phyloP scores from a whole-genome alignment of 2,797 vertebrate genomes.

The Pyrocephalus nanus region DNA sequence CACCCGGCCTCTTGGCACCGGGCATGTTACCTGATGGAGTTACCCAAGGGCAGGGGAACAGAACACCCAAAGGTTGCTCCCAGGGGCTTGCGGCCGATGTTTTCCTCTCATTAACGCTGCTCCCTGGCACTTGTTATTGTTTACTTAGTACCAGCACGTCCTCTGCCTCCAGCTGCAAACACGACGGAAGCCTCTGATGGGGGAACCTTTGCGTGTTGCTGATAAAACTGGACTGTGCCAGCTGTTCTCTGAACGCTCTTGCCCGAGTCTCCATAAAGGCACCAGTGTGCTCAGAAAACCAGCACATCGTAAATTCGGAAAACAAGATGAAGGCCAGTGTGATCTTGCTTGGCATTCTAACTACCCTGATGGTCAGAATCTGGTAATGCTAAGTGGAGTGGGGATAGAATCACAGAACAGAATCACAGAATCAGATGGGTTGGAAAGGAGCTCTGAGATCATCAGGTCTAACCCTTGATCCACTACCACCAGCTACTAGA shows the following conservation, averaged over 20 bases:
- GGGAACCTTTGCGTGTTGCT: too few species aligned
- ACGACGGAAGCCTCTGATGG: too few species aligned
- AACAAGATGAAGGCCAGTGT: not conserved
- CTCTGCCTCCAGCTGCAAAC: not conserved
- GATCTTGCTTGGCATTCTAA: too few species aligned
- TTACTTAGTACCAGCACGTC: fast-evolving
- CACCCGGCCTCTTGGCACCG: fast-evolving
- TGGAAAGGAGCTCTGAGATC: too few species aligned
- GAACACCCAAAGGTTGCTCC: not conserved
- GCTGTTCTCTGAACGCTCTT: not conserved
- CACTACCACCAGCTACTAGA: too few species aligned
- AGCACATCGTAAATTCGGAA: not conserved
- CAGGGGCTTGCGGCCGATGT: fast-evolving
- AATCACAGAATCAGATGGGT: too few species aligned
- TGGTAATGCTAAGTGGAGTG: fast-evolving
- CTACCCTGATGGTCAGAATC: not conserved
- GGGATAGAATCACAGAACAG: too few species aligned
- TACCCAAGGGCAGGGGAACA: not conserved
- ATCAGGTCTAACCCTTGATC: too few species aligned
- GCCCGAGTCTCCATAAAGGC: not conserved
- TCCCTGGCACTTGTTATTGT: fast-evolving
- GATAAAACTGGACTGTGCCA: not conserved
- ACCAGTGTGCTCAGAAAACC: not conserved
- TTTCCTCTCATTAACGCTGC: fast-evolving
- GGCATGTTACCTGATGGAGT: not conserved